Conservation (phyloP, 1,140 invertebrate species). For the Wiebesia pumilae region DNA sequence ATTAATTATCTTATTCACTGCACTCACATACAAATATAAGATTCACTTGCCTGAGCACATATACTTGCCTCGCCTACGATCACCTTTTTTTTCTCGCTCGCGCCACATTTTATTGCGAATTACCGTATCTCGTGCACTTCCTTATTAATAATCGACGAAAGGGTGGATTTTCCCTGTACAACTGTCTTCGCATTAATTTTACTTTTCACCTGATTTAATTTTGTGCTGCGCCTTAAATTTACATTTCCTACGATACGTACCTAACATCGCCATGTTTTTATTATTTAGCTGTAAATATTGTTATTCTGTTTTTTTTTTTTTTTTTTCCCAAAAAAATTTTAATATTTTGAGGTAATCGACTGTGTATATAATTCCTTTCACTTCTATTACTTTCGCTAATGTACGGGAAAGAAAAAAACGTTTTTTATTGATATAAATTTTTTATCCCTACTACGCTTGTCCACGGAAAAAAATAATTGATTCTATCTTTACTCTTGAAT, state of each 20-base stretch:
- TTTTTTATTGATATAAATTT: background rate
- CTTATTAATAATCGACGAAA: conserved; percentile 27
- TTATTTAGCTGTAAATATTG: background rate
- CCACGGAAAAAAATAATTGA: background rate
- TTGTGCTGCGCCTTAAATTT: background rate
- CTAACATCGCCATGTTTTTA: background rate
- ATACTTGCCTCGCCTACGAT: conserved; percentile 32
- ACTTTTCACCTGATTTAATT: conserved; percentile 42
- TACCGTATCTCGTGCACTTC: conserved; percentile 30
- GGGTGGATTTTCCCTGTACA: background rate
- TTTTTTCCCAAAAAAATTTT: background rate
- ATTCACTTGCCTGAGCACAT: conserved; percentile 27
- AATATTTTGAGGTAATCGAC: background rate
- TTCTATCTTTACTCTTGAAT: conserved; percentile 10
- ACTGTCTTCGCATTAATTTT: conserved; percentile 38
- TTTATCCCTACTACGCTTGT: no score
- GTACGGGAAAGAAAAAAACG: background rate
- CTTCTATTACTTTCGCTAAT: background rate
- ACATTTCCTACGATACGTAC: background rate
- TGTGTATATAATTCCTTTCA: background rate
- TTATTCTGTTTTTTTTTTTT: background rate
- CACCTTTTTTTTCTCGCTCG: conserved; percentile 15
- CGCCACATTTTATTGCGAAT: conserved; percentile 19
- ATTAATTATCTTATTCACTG: conserved; percentile 51
- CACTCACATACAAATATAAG: conserved; percentile 49